phyloP scores from a whole-genome alignment of 2,888 invertebrate genomes.

The Caenorhabditis virilis region DNA sequence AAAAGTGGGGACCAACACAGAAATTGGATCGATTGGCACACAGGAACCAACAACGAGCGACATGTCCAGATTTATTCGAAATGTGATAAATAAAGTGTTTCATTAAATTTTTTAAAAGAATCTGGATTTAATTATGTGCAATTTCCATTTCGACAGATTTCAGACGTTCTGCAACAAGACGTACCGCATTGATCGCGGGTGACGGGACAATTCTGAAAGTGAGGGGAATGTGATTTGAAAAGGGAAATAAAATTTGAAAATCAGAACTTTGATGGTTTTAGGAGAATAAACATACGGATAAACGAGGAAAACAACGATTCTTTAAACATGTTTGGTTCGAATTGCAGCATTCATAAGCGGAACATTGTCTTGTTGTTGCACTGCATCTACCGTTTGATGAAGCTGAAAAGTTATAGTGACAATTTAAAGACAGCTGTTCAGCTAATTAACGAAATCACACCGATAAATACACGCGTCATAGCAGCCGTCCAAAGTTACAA shows the following conservation, averaged over 20 bases:
- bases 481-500: no score
- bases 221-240: no score
- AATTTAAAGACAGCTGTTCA: no score
- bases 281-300: constrained; percentile 2
- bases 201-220: constrained; percentile 40
- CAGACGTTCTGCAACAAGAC: constrained; percentile 28
- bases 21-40: not conserved
- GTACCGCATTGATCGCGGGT: constrained; percentile 37
- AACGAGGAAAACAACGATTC: constrained; percentile 33
- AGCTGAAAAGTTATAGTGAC: no score
- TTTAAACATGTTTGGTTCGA: constrained; percentile 30
- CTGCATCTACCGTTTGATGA: constrained; percentile 16
- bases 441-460: no score
- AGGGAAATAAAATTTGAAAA: not conserved
- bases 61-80: not conserved
- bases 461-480: no score
- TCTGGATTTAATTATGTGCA: constrained; percentile 12
- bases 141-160: constrained; percentile 34
- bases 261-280: not conserved
- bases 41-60: not conserved
- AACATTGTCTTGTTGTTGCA: constrained; percentile 18
- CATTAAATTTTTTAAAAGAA: not conserved
- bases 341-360: constrained; percentile 39
- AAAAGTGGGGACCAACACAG: no score
- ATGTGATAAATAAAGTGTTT: not conserved